Evolutionary conservation across 2,888 invertebrate genomes (phyloP), one percentile per base, ranked within the genome.

Genomic region (Chymomyza caudatula): DNA sequence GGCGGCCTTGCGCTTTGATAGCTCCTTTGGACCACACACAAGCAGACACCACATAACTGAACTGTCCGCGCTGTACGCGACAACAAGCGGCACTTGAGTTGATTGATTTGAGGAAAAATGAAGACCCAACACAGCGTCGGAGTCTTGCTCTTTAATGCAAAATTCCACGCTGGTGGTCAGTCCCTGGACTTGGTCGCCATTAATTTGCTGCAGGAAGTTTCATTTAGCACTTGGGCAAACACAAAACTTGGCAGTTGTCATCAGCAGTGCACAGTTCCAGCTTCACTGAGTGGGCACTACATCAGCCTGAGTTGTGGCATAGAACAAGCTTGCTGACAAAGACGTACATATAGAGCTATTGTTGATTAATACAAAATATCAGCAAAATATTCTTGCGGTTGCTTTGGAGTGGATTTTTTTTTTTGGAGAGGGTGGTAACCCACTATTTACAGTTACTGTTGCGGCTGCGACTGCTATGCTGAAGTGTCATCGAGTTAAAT

Each of bases 141-240:
- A 53, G 29, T 49, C 57, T 47, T 60, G 51, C 43, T 17, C 6
- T n/a, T 42, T 25, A 22, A 51, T 55, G 49, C 60, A 57, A 74
- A 64, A 71, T 65, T 77, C 80, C 63, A 69, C 80, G 75, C 66
- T 76, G 80, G 85, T 80, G 85, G 80, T 82, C 80, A 64, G 55
- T 51, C 58, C 42, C 5, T 20, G 17, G n/a, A 53, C 49, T 51
- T 17, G 60, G 59, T 70, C 63, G 20, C 25, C 63, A 82, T 85
- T 85, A 85, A 81, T 81, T 81, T 85, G 74, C 85, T 69, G 83
- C 79, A 85, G 80, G 80, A 81, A 85, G 80, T 82, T 79, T 77
- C 85, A 81, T 81, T 81, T 81, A 81, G 80, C 80, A 85, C 85
- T 80, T 85, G 85, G 74, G 63, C 83, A 85, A 85, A 82, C 83